Conservation (phyloP, 2,113 vertebrate species). For the Columbina picui region DNA sequence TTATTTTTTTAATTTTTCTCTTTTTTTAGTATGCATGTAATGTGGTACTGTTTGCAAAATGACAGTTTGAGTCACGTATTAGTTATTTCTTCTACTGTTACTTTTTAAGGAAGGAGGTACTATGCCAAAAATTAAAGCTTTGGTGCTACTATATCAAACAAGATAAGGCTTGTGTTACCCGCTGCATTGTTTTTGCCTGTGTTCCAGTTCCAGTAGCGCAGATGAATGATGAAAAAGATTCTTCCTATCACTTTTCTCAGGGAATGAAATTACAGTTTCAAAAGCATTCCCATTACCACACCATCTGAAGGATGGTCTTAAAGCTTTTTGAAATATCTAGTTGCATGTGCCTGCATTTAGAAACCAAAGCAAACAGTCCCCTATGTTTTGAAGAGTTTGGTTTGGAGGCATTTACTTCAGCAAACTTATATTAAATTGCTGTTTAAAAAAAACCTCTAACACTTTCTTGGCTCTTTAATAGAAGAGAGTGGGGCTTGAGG, state of each 20-base stretch:
- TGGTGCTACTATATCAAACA: neutral
- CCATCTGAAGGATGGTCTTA: neutral
- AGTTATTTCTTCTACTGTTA: neutral
- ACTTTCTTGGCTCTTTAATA: constrained; percentile 2
- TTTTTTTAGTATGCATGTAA: neutral
- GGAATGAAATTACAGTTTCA: constrained; percentile 53
- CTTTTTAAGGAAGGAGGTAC: neutral
- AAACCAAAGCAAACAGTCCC: neutral
- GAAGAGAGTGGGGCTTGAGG: neutral
- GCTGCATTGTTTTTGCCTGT: neutral
- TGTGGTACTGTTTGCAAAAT: neutral
- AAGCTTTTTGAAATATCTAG: neutral
- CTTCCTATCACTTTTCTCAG: constrained; percentile 31
- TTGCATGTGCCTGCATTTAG: neutral
- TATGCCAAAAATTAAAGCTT: neutral
- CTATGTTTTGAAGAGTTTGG: constrained; percentile 15
- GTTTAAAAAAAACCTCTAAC: neutral
- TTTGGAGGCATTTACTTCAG: constrained; percentile 37
- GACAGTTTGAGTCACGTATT: neutral
- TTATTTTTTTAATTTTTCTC: no score
- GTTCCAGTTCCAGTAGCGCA: neutral
- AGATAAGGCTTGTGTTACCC: constrained; percentile 17
- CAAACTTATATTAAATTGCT: constrained; percentile 31
- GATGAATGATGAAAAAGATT: neutral
- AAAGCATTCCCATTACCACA: neutral